Conservation (phyloP, 2,888 invertebrate species). For the Chrysolina oricalcia region DNA sequence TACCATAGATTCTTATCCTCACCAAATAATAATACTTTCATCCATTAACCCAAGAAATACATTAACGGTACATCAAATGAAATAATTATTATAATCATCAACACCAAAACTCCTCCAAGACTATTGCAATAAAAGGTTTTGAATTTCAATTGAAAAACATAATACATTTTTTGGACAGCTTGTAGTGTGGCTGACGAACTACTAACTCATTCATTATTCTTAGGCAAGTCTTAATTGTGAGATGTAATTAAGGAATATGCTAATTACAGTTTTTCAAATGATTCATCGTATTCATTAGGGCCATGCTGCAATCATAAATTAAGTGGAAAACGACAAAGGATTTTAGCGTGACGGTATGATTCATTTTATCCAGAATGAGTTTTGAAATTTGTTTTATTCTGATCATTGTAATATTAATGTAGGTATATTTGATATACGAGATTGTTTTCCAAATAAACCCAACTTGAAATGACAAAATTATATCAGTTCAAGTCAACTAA, state of each 20-base stretch:
- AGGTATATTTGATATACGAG: too few species aligned
- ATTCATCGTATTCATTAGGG: conserved; percentile 12
- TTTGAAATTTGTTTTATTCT: not conserved
- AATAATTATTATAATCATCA: conserved; percentile 1
- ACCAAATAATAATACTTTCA: conserved; percentile 7
- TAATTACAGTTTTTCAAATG: conserved; percentile 4
- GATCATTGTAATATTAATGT: not conserved
- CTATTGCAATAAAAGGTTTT: not conserved
- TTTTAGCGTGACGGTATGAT: conserved; percentile 3
- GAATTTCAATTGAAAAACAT: not conserved
- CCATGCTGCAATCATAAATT: conserved; percentile 3
- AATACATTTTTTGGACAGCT: not conserved
- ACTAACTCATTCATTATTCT: conserved; percentile 1
- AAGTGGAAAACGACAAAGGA: not conserved
- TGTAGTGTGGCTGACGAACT: not conserved
- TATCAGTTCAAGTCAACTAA: too few species aligned
- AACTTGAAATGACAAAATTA: too few species aligned
- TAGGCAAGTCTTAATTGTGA: not conserved
- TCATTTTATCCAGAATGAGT: not conserved
- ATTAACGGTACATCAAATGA: conserved; percentile 2
- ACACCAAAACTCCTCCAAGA: conserved; percentile 1
- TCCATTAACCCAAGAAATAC: not conserved
- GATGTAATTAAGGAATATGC: conserved; percentile 13
- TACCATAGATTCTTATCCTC: conserved; percentile 47
- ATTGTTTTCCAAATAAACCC: too few species aligned